Conservation (phyloP, 2,113 vertebrate species). For the Taurulus bubalis region DNA sequence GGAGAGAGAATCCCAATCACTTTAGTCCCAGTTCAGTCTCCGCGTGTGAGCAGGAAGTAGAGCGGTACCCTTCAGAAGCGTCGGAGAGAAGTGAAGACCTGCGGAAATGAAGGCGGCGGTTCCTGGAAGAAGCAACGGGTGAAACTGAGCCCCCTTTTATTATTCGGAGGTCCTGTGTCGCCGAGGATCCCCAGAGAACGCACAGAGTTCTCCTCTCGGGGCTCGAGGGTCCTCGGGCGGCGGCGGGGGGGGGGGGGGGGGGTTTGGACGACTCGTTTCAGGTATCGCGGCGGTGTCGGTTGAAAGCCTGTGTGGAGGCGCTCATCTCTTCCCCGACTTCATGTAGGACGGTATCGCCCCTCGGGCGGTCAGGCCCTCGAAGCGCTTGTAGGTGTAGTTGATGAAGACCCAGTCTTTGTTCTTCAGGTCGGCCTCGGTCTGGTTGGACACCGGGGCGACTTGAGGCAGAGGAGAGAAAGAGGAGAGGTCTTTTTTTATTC, state of each 20-base stretch:
- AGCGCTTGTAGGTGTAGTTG: constrained; percentile 99
- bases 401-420: constrained; percentile 99
- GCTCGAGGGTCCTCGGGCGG: constrained; percentile 3
- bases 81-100: constrained; percentile 40
- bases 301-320: background rate
- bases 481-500: background rate
- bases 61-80: constrained; percentile 49
- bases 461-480: background rate
- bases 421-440: constrained; percentile 94
- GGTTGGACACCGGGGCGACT: constrained; percentile 85
- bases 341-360: constrained; percentile 98
- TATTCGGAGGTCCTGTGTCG: constrained; percentile 22
- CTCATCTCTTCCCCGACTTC: constrained; percentile 92
- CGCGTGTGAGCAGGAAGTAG: constrained; percentile 27
- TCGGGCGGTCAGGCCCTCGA: constrained; percentile 95
- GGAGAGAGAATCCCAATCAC: constrained; percentile 12
- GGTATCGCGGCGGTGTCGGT: constrained; percentile 15
- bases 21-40: constrained; percentile 24
- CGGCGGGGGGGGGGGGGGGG: background rate
- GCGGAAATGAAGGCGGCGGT: constrained; percentile 45
- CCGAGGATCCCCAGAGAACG: constrained; percentile 18
- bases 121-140: constrained; percentile 51
- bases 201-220: constrained; percentile 6
- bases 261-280: constrained; percentile 16
- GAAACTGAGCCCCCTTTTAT: constrained; percentile 29